Percentiles rank a stretch among this genome's conserved stretches.
Conservation (phyloP, 2,797 vertebrate genomes). For the Schizothorax lantsangensis region DNA sequence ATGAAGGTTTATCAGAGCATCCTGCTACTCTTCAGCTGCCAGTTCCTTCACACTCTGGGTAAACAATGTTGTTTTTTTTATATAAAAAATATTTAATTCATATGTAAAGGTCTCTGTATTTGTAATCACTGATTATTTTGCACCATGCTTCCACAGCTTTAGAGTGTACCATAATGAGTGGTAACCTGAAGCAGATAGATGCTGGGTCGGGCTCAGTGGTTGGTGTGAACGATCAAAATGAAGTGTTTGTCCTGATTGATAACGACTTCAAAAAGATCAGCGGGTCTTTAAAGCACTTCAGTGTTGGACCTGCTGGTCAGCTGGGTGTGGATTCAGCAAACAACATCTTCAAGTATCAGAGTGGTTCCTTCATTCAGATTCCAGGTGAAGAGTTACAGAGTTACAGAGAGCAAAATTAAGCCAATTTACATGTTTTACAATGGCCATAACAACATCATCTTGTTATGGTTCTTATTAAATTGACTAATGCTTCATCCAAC, state of each 20-base stretch:
- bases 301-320: constrained; percentile 56
- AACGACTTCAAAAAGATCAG: not conserved
- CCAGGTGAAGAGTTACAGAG: constrained; percentile 22
- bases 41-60: not conserved
- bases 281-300: constrained; percentile 29
- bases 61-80: not conserved
- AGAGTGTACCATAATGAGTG: not conserved
- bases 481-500: not conserved
- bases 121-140: not conserved
- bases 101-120: not conserved
- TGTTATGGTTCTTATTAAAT: not conserved
- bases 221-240: not conserved
- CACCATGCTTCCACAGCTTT: not conserved
- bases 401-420: not conserved
- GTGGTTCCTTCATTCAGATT: not conserved
- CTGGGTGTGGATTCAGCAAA: constrained; percentile 9
- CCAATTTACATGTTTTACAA: not conserved
- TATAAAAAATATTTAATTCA: too few species aligned
- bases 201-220: constrained; percentile 56
- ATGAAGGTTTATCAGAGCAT: not conserved
- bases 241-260: constrained; percentile 20
- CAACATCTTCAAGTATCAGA: constrained; percentile 39
- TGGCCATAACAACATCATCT: not conserved
- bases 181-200: constrained; percentile 57
- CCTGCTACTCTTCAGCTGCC: not conserved